These are phyloP conservation scores for Ophioderma brevispina DNA, from an alignment of 35 echinoderm and acorn worm genomes.

Conservation along the genomic window DNA sequence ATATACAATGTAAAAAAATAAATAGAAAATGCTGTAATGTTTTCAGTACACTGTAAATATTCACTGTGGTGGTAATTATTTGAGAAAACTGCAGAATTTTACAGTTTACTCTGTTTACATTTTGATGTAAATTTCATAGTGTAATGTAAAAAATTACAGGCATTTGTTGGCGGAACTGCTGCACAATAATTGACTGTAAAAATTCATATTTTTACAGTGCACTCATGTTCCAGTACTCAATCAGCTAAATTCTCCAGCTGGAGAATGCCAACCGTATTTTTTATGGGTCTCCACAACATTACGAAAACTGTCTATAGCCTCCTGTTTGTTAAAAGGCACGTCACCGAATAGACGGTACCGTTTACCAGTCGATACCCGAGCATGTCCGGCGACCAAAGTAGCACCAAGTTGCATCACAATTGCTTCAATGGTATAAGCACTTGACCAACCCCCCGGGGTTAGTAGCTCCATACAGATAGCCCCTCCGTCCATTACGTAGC, in stretches of 20 bases:
- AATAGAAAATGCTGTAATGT: no score
- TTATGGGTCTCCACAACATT: slow-evolving; percentile 59
- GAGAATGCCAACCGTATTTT: slow-evolving; percentile 46
- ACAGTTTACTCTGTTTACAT: no score
- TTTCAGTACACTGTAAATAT: no score
- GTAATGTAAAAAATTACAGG: no score
- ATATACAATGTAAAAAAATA: no score
- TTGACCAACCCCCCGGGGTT: slow-evolving; percentile 58
- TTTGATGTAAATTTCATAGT: no score
- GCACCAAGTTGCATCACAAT: slow-evolving; percentile 64
- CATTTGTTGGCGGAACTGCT: no score
- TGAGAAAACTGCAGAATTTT: no score
- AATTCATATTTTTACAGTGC: no score
- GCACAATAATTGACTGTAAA: no score
- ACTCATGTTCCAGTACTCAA: not conserved
- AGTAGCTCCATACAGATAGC: slow-evolving; percentile 72
- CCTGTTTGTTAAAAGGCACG: slow-evolving; percentile 58
- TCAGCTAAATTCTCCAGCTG: slow-evolving; percentile 62
- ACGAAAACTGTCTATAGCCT: slow-evolving; percentile 45
- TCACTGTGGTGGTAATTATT: no score
- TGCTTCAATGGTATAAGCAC: slow-evolving; percentile 56
- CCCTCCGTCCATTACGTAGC: slow-evolving; percentile 57
- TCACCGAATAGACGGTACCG: not conserved
- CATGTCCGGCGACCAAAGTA: slow-evolving; percentile 51
- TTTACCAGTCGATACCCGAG: slow-evolving; percentile 21